phyloP scores from a whole-genome alignment of 2,888 invertebrate genomes.

The Noctua fimbriata region DNA sequence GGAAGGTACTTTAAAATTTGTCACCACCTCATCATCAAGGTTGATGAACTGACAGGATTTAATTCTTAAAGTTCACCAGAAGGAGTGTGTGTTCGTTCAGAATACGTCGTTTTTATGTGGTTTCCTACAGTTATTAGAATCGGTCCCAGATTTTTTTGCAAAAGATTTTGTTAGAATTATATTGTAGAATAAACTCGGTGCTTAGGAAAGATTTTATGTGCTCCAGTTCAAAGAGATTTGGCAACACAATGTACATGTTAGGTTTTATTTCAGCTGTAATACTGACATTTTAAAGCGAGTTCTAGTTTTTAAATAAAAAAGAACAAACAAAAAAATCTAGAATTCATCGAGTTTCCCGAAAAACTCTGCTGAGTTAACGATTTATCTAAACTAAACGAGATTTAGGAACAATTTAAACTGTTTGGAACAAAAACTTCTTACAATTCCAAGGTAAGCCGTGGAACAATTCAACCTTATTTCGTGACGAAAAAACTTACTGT shows the following conservation, averaged over 20 bases:
- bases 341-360: slow-evolving; percentile 25
- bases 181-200: slow-evolving; percentile 6
- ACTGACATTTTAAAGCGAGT: slow-evolving; percentile 22
- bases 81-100: not conserved
- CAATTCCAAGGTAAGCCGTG: slow-evolving; percentile 35
- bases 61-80: not conserved
- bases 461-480: slow-evolving; percentile 46
- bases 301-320: slow-evolving; percentile 34
- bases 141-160: not conserved
- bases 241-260: slow-evolving; percentile 30
- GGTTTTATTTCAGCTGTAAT: slow-evolving; percentile 16
- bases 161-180: not conserved
- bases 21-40: not conserved
- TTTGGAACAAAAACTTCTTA: slow-evolving; percentile 52
- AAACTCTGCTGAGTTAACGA: slow-evolving; percentile 42
- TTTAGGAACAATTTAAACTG: slow-evolving; percentile 59
- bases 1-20: not conserved
- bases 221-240: slow-evolving; percentile 32
- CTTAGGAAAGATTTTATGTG: slow-evolving; percentile 4
- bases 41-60: not conserved
- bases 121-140: no score
- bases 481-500: slow-evolving; percentile 41
- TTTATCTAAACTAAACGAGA: slow-evolving; percentile 57
- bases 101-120: no score
- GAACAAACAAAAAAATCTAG: not conserved